Conservation (phyloP, 2,113 vertebrate genomes). For the Xiphophorus hellerii region DNA sequence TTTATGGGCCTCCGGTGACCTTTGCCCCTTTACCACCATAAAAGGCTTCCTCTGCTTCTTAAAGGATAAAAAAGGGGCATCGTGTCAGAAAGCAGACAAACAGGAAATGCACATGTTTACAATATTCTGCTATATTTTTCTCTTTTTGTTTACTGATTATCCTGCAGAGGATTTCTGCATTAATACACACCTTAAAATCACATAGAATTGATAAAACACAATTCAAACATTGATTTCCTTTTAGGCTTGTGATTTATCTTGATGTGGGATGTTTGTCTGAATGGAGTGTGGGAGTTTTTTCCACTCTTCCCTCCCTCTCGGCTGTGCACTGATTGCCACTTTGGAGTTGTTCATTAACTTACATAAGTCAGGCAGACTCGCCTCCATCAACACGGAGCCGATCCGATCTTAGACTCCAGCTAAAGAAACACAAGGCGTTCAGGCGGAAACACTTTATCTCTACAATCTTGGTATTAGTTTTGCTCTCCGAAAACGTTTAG, state of each 20-base stretch:
- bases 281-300: conserved; percentile 42
- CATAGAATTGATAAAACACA: neutral
- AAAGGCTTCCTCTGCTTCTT: conserved; percentile 1
- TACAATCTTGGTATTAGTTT: conserved; percentile 9
- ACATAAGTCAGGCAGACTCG: conserved; percentile 42
- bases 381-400: conserved; percentile 29
- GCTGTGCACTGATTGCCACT: conserved; percentile 27
- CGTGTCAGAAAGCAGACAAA: conserved; percentile 4
- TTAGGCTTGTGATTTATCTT: neutral
- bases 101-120: neutral
- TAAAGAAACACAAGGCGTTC: neutral
- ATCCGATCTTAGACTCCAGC: conserved; percentile 36
- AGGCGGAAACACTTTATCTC: neutral
- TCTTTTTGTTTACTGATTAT: neutral
- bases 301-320: conserved; percentile 23
- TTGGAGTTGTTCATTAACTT: conserved; percentile 81
- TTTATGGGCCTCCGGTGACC: conserved; percentile 72
- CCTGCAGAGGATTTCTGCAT: neutral
- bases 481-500: neutral
- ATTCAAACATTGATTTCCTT: neutral
- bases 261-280: conserved; percentile 8
- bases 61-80: neutral
- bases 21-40: conserved; percentile 58
- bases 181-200: neutral
- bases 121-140: neutral